Evolutionary conservation across 2,888 invertebrate species (phyloP).

Genomic region (Venusia cambrica): DNA sequence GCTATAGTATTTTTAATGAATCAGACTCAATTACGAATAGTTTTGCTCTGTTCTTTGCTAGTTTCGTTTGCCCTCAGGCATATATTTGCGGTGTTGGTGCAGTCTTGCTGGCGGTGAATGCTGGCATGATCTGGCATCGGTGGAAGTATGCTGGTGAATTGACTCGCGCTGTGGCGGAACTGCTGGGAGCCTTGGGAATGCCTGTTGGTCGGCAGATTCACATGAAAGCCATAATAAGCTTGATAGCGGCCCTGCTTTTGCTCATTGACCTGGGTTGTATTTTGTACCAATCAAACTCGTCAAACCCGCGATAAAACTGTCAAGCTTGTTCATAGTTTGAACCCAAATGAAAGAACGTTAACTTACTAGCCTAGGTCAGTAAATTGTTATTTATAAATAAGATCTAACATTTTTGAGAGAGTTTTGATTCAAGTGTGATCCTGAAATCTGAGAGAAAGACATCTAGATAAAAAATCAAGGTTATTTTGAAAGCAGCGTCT

Average conservation of each 20-base stretch:
- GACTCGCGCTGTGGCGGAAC: constrained; percentile 51
- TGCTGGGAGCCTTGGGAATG: constrained; percentile 49
- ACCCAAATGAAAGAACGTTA: too few species aligned
- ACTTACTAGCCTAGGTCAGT: too few species aligned
- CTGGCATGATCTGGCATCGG: constrained; percentile 43
- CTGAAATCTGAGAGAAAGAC: too few species aligned
- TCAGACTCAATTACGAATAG: too few species aligned
- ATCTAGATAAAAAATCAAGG: too few species aligned
- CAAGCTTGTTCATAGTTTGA: neutral
- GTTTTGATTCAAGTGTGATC: too few species aligned
- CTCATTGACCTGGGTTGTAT: constrained; percentile 34
- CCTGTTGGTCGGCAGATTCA: constrained; percentile 45
- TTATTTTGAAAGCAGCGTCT: constrained; percentile 7
- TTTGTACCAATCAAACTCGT: neutral
- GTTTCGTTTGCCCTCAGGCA: constrained; percentile 34
- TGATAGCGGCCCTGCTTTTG: constrained; percentile 30
- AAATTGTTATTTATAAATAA: too few species aligned
- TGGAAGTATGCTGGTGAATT: constrained; percentile 49
- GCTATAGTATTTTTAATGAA: too few species aligned
- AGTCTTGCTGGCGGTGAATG: constrained; percentile 45
- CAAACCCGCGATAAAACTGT: neutral
- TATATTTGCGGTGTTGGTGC: constrained; percentile 49
- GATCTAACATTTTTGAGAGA: too few species aligned
- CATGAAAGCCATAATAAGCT: constrained; percentile 44
- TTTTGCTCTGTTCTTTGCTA: too few species aligned